Conservation (phyloP, 1,140 invertebrate species). For the Bicyclus anynana region DNA sequence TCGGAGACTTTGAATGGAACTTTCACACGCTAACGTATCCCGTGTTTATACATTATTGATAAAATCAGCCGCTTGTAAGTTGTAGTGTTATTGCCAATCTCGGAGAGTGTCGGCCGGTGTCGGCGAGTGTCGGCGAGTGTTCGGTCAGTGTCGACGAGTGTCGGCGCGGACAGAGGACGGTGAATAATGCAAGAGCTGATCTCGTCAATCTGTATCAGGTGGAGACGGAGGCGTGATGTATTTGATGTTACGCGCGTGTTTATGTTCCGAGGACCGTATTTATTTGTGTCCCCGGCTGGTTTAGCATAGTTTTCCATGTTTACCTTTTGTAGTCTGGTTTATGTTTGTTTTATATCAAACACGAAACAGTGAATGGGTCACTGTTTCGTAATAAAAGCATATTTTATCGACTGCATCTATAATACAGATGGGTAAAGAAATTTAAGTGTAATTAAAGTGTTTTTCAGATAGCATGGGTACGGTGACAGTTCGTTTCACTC, state of each 20-base stretch:
- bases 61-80: constrained; percentile 1
- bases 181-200: constrained; percentile 28
- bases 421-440: too few relatives aligned
- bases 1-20: too few relatives aligned
- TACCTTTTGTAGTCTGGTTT: not conserved
- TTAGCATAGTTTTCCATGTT: not conserved
- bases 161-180: constrained; percentile 13
- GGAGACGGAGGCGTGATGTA: not conserved
- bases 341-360: too few relatives aligned
- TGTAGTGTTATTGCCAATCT: constrained; percentile 16
- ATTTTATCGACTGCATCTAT: too few relatives aligned
- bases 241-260: not conserved
- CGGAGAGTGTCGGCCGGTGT: constrained; percentile 2
- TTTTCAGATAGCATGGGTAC: too few relatives aligned
- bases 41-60: constrained; percentile 17
- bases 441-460: too few relatives aligned
- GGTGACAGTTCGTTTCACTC: too few relatives aligned
- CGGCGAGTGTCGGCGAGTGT: constrained; percentile 4
- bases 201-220: constrained; percentile 25
- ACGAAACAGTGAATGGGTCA: too few relatives aligned
- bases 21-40: too few relatives aligned
- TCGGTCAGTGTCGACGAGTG: not conserved
- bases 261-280: not conserved
- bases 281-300: not conserved
- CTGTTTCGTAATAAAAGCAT: too few relatives aligned